Conservation (phyloP, 2,888 invertebrate species). For the Chymomyza fuscimana region DNA sequence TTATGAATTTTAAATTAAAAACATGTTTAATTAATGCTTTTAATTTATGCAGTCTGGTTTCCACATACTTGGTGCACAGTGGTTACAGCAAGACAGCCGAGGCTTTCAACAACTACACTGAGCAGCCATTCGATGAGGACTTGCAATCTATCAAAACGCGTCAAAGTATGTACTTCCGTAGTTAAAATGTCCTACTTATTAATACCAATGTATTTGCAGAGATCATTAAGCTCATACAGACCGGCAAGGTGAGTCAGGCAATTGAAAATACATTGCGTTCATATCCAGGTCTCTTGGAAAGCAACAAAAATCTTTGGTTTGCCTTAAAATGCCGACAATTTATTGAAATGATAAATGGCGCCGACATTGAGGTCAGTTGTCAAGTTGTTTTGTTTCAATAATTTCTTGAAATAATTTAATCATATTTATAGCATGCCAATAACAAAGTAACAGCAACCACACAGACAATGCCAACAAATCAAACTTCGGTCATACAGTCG, state of each 20-base stretch:
- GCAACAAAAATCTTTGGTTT: constrained; percentile 94
- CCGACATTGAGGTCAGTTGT: constrained; percentile 84
- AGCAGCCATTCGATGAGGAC: constrained; percentile 94
- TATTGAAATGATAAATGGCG: constrained; percentile 98
- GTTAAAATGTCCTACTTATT: neutral
- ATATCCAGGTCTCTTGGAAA: constrained; percentile 96
- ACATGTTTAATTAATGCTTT: constrained; percentile 18
- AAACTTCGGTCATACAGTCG: constrained; percentile 91
- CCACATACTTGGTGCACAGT: constrained; percentile 98
- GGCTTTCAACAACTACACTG: constrained; percentile 94
- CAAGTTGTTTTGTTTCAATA: neutral
- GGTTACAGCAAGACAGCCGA: constrained; percentile 98
- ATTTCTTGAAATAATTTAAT: neutral
- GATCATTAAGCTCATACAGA: constrained; percentile 94
- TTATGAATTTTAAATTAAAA: neutral
- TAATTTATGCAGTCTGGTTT: constrained; percentile 89
- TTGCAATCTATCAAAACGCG: constrained; percentile 96
- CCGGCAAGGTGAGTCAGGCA: constrained; percentile 97
- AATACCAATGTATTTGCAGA: constrained; percentile 81
- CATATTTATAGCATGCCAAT: constrained; percentile 49
- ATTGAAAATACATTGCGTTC: constrained; percentile 92
- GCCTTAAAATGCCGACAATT: constrained; percentile 98
- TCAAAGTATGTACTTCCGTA: constrained; percentile 85
- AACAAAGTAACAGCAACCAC: constrained; percentile 69
- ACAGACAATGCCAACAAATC: constrained; percentile 80